Conservation (phyloP, 2,888 invertebrate species). For the Alcis repandata region DNA sequence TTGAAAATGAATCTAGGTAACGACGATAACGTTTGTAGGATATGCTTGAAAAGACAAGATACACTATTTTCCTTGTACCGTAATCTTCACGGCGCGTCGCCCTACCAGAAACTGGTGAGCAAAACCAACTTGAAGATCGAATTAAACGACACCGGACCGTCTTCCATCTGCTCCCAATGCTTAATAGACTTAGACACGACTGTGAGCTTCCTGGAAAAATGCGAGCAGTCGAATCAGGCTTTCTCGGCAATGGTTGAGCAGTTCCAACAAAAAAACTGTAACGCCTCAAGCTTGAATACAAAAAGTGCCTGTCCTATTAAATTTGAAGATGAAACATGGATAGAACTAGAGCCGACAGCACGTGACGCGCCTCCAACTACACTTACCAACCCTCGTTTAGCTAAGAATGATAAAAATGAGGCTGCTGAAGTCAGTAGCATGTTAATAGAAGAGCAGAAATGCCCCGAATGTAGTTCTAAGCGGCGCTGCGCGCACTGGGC, state of each 20-base stretch:
- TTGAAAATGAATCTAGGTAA: constrained; percentile 50
- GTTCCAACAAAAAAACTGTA: constrained; percentile 16
- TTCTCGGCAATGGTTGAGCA: constrained; percentile 41
- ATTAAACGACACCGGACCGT: constrained; percentile 59
- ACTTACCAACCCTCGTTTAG: constrained; percentile 2
- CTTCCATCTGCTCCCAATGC: constrained; percentile 66
- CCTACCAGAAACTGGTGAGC: constrained; percentile 59
- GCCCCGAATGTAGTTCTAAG: constrained; percentile 58
- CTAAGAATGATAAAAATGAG: constrained; percentile 22
- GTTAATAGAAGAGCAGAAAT: constrained; percentile 38
- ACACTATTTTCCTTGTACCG: constrained; percentile 59
- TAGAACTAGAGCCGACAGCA: not conserved
- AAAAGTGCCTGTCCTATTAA: constrained; percentile 16
- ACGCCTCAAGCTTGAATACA: not conserved
- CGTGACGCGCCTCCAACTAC: not conserved
- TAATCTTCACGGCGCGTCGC: constrained; percentile 57
- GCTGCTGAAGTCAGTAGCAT: constrained; percentile 30
- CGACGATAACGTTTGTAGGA: constrained; percentile 58
- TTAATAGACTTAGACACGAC: constrained; percentile 63
- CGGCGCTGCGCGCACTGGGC: constrained; percentile 61
- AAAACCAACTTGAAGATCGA: constrained; percentile 58
- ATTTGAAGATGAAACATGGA: not conserved
- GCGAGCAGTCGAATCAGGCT: constrained; percentile 60
- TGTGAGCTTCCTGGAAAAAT: constrained; percentile 63
- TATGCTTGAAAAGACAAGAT: constrained; percentile 63